Evolutionary conservation across 1,140 invertebrate species (phyloP).

Genomic region (Diabrotica virgifera): DNA sequence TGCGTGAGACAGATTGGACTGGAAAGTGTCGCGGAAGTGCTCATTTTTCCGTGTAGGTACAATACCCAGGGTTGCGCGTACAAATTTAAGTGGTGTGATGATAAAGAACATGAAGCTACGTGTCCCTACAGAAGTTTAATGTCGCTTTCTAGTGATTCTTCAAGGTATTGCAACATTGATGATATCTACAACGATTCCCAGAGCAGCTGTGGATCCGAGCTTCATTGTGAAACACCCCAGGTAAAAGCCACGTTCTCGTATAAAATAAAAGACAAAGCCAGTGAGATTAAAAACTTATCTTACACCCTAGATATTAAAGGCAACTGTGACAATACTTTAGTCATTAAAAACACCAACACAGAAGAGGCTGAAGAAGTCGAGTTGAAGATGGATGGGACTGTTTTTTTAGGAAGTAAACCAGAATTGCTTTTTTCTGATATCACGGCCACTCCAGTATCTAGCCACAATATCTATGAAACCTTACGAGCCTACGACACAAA

Average conservation of each 20-base stretch:
- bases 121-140: constrained; percentile 19
- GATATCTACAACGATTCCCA: neutral
- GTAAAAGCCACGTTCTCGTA: constrained; percentile 1
- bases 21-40: constrained; percentile 19
- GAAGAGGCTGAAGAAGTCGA: neutral
- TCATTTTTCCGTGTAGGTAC: constrained; percentile 29
- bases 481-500: neutral
- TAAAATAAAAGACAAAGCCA: neutral
- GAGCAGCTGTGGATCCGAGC: neutral
- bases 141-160: neutral
- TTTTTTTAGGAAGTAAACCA: constrained; percentile 10
- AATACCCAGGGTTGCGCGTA: constrained; percentile 20
- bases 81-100: constrained; percentile 20
- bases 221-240: neutral
- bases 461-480: constrained; percentile 13
- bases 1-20: constrained; percentile 27
- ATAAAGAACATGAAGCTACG: constrained; percentile 19
- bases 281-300: constrained; percentile 6
- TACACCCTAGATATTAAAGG: constrained; percentile 4
- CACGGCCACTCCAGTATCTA: neutral
- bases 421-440: neutral
- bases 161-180: neutral
- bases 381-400: neutral
- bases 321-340: neutral
- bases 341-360: neutral